These are phyloP conservation scores for Leptinotarsa rubiginosa DNA, from an alignment of 2,888 invertebrate genomes.

Conservation along the genomic window DNA sequence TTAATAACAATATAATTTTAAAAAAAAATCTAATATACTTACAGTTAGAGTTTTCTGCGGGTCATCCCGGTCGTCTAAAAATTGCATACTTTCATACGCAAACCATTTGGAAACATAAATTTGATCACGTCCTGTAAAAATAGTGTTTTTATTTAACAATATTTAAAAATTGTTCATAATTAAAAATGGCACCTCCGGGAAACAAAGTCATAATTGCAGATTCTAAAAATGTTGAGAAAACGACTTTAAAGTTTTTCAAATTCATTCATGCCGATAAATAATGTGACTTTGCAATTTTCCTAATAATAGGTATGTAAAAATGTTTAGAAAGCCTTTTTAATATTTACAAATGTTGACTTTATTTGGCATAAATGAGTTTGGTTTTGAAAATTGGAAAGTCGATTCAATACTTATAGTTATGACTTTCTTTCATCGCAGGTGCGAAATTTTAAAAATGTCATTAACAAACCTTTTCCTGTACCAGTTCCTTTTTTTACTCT, in stretches of 20 bases:
- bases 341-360: conserved; percentile 22
- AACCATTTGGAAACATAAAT: conserved; percentile 19
- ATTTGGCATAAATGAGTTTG: neutral
- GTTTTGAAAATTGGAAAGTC: conserved; percentile 1
- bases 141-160: conserved; percentile 19
- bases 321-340: conserved; percentile 15
- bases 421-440: conserved; percentile 13
- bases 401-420: conserved; percentile 8
- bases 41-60: conserved; percentile 14
- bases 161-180: conserved; percentile 20
- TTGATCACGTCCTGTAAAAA: neutral
- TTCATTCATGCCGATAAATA: conserved; percentile 19
- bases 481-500: conserved; percentile 9
- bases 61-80: conserved; percentile 12
- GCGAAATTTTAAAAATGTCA: conserved; percentile 6
- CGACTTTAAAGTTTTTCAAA: conserved; percentile 21
- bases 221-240: conserved; percentile 22
- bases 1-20: conserved; percentile 2
- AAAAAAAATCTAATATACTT: conserved; percentile 8
- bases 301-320: conserved; percentile 19
- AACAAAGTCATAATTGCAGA: too few relatives aligned
- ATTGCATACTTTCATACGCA: conserved; percentile 23
- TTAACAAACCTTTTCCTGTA: conserved; percentile 21
- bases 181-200: neutral
- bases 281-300: conserved; percentile 24